Conservation (phyloP, 2,113 vertebrate genomes). For the Lagopus muta region DNA sequence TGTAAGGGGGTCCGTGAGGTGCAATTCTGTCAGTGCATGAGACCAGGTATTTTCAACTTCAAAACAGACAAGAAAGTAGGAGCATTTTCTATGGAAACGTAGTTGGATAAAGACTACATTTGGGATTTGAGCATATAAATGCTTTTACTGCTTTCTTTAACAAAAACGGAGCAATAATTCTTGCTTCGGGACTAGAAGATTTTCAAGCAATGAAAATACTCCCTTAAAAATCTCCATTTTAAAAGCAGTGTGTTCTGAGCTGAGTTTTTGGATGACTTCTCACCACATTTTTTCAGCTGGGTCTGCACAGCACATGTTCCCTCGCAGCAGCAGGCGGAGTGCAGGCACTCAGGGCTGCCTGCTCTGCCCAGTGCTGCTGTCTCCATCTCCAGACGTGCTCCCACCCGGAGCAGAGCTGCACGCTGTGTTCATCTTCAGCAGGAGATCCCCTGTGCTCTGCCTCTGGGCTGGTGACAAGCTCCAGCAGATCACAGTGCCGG, state of each 20-base stretch:
- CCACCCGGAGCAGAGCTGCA: accelerated
- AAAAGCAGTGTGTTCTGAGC: neutral
- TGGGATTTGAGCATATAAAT: slow-evolving; percentile 6
- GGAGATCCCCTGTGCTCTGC: neutral
- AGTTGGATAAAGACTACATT: neutral
- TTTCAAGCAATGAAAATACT: slow-evolving; percentile 19
- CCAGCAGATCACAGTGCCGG: neutral
- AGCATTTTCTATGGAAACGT: neutral
- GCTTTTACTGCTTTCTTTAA: neutral
- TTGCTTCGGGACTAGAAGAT: neutral
- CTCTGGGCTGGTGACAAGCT: neutral
- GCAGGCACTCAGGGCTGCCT: neutral
- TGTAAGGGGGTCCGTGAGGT: neutral
- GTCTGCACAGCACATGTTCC: slow-evolving; percentile 47
- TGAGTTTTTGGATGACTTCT: neutral
- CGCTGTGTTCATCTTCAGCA: neutral
- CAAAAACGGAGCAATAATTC: neutral
- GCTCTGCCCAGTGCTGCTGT: neutral
- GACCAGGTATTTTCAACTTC: slow-evolving; percentile 12
- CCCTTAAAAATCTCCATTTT: neutral
- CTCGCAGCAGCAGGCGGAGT: neutral
- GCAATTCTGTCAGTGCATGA: neutral
- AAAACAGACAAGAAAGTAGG: neutral
- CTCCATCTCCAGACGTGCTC: neutral
- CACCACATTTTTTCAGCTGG: neutral